A percentile compares a stretch with the other conserved stretches of the same genome.
Conservation (phyloP, 2,888 invertebrate species). For the Rhopalosiphum nymphaeae region DNA sequence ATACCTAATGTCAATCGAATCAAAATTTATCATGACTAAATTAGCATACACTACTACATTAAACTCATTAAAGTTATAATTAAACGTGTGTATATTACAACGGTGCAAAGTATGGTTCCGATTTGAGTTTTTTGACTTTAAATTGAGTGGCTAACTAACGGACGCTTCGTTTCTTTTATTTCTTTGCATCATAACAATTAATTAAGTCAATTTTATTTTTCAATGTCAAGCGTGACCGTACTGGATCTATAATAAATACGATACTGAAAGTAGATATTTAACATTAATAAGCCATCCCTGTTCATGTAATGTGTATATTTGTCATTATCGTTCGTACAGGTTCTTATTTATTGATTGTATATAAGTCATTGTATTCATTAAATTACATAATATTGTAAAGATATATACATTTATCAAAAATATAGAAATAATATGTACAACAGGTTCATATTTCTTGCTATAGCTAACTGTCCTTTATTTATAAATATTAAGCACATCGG, state of each 20-base stretch:
- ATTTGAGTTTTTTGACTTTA: neutral
- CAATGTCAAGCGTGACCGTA: neutral
- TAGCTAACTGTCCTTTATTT: neutral
- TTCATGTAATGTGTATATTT: no score
- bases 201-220: neutral
- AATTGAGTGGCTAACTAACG: neutral
- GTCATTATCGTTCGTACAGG: no score
- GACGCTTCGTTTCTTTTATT: neutral
- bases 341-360: no score
- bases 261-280: neutral
- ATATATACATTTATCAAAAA: no score
- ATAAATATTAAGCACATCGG: neutral
- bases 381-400: no score
- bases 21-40: neutral
- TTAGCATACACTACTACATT: neutral
- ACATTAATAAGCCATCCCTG: no score
- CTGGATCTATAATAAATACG: neutral
- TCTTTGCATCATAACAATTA: neutral
- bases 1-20: neutral
- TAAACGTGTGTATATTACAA: neutral
- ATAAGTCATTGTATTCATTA: no score
- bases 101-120: neutral
- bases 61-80: neutral
- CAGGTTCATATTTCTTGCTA: neutral
- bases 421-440: no score